These are phyloP conservation scores for Lasioglossum villosulum DNA, from an alignment of 2,888 invertebrate species.

Conservation along the genomic window DNA sequence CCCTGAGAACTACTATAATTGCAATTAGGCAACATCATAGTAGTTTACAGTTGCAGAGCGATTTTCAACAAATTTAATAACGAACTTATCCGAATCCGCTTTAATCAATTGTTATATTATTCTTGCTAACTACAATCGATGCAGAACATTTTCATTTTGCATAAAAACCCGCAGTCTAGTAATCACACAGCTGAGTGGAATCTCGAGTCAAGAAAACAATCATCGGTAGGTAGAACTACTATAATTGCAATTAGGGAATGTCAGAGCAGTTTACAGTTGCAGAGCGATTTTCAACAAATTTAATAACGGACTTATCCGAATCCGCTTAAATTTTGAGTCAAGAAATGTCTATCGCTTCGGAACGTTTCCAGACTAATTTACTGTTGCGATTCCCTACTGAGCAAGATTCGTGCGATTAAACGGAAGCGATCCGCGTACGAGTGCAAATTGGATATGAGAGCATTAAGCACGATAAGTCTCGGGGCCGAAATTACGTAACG, in stretches of 20 bases:
- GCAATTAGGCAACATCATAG: not conserved
- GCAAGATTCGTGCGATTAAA: not conserved
- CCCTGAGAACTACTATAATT: too few species aligned
- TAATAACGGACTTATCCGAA: not conserved
- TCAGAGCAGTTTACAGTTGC: not conserved
- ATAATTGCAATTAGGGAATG: not conserved
- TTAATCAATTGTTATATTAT: not conserved
- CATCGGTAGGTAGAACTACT: not conserved
- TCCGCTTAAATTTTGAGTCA: not conserved
- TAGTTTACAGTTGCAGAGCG: not conserved
- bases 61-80: not conserved
- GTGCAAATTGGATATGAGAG: slow-evolving; percentile 3
- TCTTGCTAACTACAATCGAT: too few species aligned
- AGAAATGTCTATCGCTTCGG: not conserved
- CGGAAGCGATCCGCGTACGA: not conserved
- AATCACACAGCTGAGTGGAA: too few species aligned
- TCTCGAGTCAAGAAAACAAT: too few species aligned
- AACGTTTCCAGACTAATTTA: not conserved
- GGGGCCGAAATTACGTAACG: not conserved
- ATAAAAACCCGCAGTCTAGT: too few species aligned
- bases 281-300: not conserved
- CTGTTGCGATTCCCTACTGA: not conserved
- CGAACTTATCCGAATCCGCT: not conserved
- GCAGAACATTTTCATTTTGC: too few species aligned
- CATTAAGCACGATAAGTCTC: slow-evolving; percentile 3